Conservation (phyloP, 2,797 vertebrate genomes). For the Mus minutoides region DNA sequence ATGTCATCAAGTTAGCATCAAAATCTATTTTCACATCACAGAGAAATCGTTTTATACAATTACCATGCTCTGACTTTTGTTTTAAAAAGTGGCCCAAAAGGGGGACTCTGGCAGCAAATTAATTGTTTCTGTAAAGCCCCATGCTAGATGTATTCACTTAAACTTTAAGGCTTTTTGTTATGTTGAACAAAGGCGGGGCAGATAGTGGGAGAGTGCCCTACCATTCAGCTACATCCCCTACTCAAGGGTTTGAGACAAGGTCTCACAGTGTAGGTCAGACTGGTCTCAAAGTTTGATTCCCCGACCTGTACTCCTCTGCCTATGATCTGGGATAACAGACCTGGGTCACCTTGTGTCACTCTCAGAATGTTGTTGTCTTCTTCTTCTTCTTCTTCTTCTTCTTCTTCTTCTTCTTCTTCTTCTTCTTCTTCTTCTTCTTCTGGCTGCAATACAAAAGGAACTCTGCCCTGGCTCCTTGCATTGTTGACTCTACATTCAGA, state of each 20-base stretch:
- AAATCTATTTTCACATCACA: neutral
- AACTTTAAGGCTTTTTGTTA: neutral
- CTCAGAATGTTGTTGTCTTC: neutral
- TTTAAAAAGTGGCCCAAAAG: neutral
- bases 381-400: neutral
- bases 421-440: neutral
- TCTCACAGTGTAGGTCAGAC: neutral
- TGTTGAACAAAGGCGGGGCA: neutral
- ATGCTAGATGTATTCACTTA: neutral
- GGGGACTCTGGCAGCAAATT: neutral
- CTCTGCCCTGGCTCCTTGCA: neutral
- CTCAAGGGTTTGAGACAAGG: neutral
- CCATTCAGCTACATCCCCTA: neutral
- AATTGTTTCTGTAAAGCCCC: neutral
- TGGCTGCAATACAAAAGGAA: conserved; percentile 13
- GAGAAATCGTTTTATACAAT: neutral
- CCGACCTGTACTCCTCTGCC: neutral
- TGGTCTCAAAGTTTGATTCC: neutral
- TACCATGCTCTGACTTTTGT: neutral
- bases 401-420: neutral
- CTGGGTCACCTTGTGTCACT: neutral
- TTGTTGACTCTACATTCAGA: conserved; percentile 8
- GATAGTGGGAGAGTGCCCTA: neutral
- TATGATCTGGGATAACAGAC: neutral
- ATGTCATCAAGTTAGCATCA: neutral